phyloP scores from a whole-genome alignment of 2,797 vertebrate genomes.

The Micromesistius poutassou region DNA sequence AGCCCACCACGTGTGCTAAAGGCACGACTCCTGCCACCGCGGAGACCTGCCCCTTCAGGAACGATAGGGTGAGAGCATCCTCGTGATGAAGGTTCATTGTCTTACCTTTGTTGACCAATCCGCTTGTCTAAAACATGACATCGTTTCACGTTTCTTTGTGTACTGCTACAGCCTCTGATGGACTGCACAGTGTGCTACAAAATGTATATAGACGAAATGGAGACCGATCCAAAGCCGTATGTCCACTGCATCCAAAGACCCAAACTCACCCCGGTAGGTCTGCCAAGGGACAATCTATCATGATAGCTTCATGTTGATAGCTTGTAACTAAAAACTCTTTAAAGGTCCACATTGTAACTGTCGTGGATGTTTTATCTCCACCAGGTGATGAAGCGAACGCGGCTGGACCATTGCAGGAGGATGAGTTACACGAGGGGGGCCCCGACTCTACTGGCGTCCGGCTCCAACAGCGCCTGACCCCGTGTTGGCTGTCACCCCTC shows the following conservation, averaged over 20 bases:
- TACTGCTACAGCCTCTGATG: slow-evolving; percentile 61
- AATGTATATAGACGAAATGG: slow-evolving; percentile 26
- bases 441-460: slow-evolving; percentile 57
- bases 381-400: slow-evolving; percentile 53
- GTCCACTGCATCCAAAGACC: slow-evolving; percentile 70
- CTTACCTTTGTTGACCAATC: neutral
- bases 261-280: slow-evolving; percentile 51
- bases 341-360: neutral
- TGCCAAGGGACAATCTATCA: neutral
- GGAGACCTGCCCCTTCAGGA: slow-evolving; percentile 62
- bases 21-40: slow-evolving; percentile 16
- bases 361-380: slow-evolving; percentile 24
- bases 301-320: neutral
- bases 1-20: slow-evolving; percentile 65
- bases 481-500: neutral
- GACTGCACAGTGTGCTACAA: slow-evolving; percentile 72
- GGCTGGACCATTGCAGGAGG: slow-evolving; percentile 56
- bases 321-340: neutral
- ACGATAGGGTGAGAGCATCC: slow-evolving; percentile 63
- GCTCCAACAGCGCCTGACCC: neutral
- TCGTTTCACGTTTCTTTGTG: neutral
- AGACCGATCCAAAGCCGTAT: slow-evolving; percentile 50
- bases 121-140: neutral
- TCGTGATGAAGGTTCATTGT: too few species aligned
- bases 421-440: slow-evolving; percentile 69